Evolutionary conservation across 2,797 vertebrate genomes (phyloP).

Genomic region (Microctenopoma steveboyesi): DNA sequence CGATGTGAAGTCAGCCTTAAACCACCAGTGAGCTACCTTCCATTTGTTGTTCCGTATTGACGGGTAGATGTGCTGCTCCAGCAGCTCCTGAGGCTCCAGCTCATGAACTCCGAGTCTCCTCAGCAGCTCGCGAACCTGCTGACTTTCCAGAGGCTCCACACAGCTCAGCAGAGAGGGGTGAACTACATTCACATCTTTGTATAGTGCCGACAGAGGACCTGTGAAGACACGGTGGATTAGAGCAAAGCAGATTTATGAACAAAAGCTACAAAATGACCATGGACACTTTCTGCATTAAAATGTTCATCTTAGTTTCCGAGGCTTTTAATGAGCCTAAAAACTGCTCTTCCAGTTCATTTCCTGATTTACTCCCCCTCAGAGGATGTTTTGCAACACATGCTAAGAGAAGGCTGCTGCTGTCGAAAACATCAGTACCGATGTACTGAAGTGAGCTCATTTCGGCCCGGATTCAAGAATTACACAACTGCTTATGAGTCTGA

Average conservation of each 20-base stretch:
- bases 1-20: not conserved
- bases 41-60: slow-evolving; percentile 73
- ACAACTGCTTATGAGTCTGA: not conserved
- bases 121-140: slow-evolving; percentile 84
- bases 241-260: not conserved
- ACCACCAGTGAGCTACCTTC: slow-evolving; percentile 73
- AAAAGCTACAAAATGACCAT: not conserved
- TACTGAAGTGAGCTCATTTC: not conserved
- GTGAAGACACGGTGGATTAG: not conserved
- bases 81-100: slow-evolving; percentile 82
- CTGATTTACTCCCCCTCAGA: not conserved
- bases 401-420: not conserved
- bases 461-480: not conserved
- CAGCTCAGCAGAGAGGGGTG: slow-evolving; percentile 79
- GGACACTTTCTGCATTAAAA: not conserved
- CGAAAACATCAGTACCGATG: not conserved
- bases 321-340: not conserved
- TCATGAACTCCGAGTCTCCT: slow-evolving; percentile 81
- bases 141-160: slow-evolving; percentile 81
- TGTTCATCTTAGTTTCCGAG: not conserved
- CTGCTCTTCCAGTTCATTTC: not conserved
- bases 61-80: slow-evolving; percentile 85
- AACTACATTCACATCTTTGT: slow-evolving; percentile 80
- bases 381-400: not conserved
- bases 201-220: slow-evolving; percentile 77